Evolutionary conservation across 2,113 vertebrate genomes (phyloP), one percentile per base, ranked within the genome.

Genomic region (Chitala chitala): DNA sequence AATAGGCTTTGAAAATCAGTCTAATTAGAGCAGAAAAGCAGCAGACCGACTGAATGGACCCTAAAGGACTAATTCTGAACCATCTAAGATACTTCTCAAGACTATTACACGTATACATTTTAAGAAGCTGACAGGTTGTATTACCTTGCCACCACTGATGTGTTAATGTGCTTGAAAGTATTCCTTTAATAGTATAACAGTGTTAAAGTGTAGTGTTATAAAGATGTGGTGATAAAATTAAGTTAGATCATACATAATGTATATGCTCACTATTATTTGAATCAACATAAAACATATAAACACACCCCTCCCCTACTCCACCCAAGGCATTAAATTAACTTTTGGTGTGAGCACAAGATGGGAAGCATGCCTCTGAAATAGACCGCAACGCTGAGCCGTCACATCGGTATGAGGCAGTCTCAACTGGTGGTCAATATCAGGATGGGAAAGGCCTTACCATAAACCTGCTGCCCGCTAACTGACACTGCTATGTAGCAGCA

Each of bases 11-110:
- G 44, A 54, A 69, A 24, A 78, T 73, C 74, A 74, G 75, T 84
- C 80, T 87, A 85, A 85, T 85, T 83, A 80, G 78, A 84, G 82
- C 40, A 80, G 81, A 83, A 79, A 78, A 46, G 80, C 77, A 75
- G 69, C 40, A 44, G 82, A 78, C 66, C 71, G 69, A 76, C 55
- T 33, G 69, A 69, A 69, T 80, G 77, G 77, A 77, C 78, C 79
- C 77, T 76, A 72, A 15, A 29, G 20, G 38, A 66, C 72, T 78
- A 74, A 76, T 3, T 26, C 78, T 79, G 48, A 51, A 15, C 29
- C 33, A 2, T 73, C 66, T 65, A 79, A 78, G 73, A 76, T 33
- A n/a, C 72, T 42, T 40, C 71, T 63, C 33, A 54, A 15, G 33
- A 36, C 17, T 54, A 22, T 3, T n/a, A 33, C 5, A n/a, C n/a